These are phyloP conservation scores for Hyppa rectilinea DNA, from an alignment of 2,888 invertebrate genomes.

Conservation along the genomic window DNA sequence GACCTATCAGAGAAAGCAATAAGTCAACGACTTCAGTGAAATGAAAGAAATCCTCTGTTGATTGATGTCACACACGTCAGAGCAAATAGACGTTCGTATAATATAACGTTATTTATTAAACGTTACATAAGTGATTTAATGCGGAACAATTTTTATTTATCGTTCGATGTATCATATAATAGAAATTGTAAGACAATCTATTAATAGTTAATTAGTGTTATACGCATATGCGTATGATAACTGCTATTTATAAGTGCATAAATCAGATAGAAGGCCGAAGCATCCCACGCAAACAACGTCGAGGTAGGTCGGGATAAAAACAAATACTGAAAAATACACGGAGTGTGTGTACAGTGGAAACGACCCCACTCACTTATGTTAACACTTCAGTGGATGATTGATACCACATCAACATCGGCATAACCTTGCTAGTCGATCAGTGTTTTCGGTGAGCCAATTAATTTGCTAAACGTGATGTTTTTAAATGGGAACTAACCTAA, in stretches of 20 bases:
- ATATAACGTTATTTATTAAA: slow-evolving; percentile 68
- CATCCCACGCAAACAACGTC: slow-evolving; percentile 79
- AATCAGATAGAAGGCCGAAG: slow-evolving; percentile 82
- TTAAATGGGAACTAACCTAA: slow-evolving; percentile 44
- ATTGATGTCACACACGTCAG: slow-evolving; percentile 71
- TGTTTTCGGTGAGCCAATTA: slow-evolving; percentile 71
- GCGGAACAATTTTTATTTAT: slow-evolving; percentile 45
- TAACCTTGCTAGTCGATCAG: slow-evolving; percentile 73
- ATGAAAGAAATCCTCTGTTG: slow-evolving; percentile 80
- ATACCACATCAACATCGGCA: slow-evolving; percentile 68
- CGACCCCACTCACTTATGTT: slow-evolving; percentile 69
- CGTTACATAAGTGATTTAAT: slow-evolving; percentile 70
- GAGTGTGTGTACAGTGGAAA: slow-evolving; percentile 53
- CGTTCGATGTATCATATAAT: slow-evolving; percentile 28
- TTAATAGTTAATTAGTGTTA: slow-evolving; percentile 75
- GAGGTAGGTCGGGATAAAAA: slow-evolving; percentile 87
- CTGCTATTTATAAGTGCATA: slow-evolving; percentile 85
- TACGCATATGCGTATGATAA: slow-evolving; percentile 76
- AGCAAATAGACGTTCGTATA: slow-evolving; percentile 71
- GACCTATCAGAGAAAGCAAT: slow-evolving; percentile 81
- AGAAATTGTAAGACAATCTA: slow-evolving; percentile 61
- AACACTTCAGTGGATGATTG: slow-evolving; percentile 70
- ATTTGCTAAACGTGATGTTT: slow-evolving; percentile 60
- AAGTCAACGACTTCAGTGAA: slow-evolving; percentile 83
- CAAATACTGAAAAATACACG: slow-evolving; percentile 75